Evolutionary conservation across 2,888 invertebrate species (phyloP).

Genomic region (Linnaemya vulpina): DNA sequence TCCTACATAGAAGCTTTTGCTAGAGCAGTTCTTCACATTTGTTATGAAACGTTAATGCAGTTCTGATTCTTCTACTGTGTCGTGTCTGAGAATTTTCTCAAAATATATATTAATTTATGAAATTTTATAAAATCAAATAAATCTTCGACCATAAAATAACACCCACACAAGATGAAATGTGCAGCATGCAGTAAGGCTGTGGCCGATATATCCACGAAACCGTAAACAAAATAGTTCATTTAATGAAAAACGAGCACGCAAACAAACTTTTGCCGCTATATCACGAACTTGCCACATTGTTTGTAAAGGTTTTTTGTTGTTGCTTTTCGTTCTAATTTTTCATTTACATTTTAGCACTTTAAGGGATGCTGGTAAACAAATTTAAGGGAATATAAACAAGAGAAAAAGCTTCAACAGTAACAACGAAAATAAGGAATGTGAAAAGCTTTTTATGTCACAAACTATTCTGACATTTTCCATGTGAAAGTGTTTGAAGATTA

Average conservation of each 20-base stretch:
- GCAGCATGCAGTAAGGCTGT: slow-evolving; percentile 52
- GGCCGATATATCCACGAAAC: slow-evolving; percentile 60
- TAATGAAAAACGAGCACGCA: slow-evolving; percentile 48
- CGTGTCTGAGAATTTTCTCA: no score
- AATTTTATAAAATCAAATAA: no score
- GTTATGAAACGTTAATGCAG: no score
- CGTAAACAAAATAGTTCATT: slow-evolving; percentile 52
- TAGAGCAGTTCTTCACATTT: no score
- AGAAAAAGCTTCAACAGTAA: slow-evolving; percentile 32
- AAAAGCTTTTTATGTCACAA: slow-evolving; percentile 34
- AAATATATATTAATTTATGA: no score
- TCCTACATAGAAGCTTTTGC: no score
- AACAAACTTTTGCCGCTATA: slow-evolving; percentile 1
- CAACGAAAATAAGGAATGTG: neutral
- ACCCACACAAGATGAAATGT: neutral
- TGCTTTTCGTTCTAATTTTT: neutral
- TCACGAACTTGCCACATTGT: slow-evolving; percentile 28
- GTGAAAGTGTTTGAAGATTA: neutral
- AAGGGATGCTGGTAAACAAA: slow-evolving; percentile 31
- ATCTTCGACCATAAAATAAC: neutral
- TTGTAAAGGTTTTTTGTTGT: neutral
- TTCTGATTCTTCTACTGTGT: no score
- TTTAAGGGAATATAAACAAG: slow-evolving; percentile 32
- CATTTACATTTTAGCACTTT: neutral
- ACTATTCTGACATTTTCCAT: slow-evolving; percentile 21